Percentiles rank a stretch among this genome's conserved stretches.
Evolutionary conservation across 2,797 vertebrate genomes (phyloP).

Genomic region (Alexandromys oeconomus): DNA sequence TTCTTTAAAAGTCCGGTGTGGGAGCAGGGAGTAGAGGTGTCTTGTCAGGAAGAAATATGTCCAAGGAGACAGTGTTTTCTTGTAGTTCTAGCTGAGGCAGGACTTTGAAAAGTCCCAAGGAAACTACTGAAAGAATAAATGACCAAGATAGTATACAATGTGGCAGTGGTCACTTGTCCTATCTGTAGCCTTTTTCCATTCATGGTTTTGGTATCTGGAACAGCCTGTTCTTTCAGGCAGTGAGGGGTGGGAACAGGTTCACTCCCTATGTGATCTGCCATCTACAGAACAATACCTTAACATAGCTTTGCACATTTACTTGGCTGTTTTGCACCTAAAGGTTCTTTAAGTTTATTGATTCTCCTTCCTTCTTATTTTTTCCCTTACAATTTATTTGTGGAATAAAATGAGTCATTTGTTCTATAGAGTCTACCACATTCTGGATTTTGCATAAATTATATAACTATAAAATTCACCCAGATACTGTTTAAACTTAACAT

Average conservation of each 20-base stretch:
- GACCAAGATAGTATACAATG: too few species aligned
- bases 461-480: slow-evolving; percentile 88
- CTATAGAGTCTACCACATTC: slow-evolving; percentile 64
- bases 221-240: background rate
- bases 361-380: background rate
- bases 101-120: background rate
- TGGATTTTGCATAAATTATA: slow-evolving; percentile 86
- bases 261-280: background rate
- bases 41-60: background rate
- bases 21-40: background rate
- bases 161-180: background rate
- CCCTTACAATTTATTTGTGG: slow-evolving; percentile 65
- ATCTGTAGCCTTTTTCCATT: background rate
- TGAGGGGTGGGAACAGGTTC: too few species aligned
- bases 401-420: slow-evolving; percentile 74
- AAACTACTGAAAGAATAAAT: background rate
- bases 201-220: background rate
- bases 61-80: background rate
- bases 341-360: slow-evolving; percentile 54
- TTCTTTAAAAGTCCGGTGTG: background rate
- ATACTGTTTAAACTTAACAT: slow-evolving; percentile 45
- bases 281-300: slow-evolving; percentile 35
- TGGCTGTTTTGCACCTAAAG: slow-evolving; percentile 16
- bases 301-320: slow-evolving; percentile 26
- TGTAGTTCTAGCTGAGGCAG: background rate